A percentile compares a stretch with the other conserved stretches of the same genome.
Evolutionary conservation across 2,888 invertebrate species (phyloP).

Genomic region (Lomographa bimaculata): DNA sequence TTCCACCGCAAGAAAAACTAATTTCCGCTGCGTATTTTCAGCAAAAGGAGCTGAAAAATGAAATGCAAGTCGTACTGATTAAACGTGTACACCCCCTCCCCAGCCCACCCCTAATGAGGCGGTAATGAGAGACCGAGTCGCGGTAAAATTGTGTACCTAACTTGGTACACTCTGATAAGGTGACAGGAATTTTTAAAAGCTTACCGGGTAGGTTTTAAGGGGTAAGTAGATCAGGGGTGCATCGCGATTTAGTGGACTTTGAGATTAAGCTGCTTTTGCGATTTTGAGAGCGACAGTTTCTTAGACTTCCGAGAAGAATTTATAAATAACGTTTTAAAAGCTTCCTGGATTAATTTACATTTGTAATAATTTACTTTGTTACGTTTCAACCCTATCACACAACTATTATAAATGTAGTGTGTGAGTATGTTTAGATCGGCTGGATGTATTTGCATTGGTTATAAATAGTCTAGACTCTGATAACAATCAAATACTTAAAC

Average conservation of each 20-base stretch:
- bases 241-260: background rate
- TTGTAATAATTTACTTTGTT: too few species aligned
- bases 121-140: slow-evolving; percentile 41
- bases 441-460: too few species aligned
- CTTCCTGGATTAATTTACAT: too few species aligned
- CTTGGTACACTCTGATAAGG: too few species aligned
- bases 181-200: slow-evolving; percentile 13
- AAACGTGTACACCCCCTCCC: slow-evolving; percentile 18
- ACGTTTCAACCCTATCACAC: too few species aligned
- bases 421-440: too few species aligned
- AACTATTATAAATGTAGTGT: too few species aligned
- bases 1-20: slow-evolving; percentile 17
- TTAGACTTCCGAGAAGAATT: too few species aligned
- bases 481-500: too few species aligned
- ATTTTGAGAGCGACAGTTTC: too few species aligned
- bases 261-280: background rate
- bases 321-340: too few species aligned
- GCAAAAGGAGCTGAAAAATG: slow-evolving; percentile 19
- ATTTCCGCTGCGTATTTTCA: slow-evolving; percentile 22
- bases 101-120: slow-evolving; percentile 40
- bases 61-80: slow-evolving; percentile 31
- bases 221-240: slow-evolving; percentile 1
- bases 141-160: slow-evolving; percentile 15
- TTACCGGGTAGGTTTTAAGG: background rate
- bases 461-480: too few species aligned